Evolutionary conservation across 2,888 invertebrate species (phyloP), one percentile per base, ranked within the genome.

Genomic region (Drosophila phalerata): DNA sequence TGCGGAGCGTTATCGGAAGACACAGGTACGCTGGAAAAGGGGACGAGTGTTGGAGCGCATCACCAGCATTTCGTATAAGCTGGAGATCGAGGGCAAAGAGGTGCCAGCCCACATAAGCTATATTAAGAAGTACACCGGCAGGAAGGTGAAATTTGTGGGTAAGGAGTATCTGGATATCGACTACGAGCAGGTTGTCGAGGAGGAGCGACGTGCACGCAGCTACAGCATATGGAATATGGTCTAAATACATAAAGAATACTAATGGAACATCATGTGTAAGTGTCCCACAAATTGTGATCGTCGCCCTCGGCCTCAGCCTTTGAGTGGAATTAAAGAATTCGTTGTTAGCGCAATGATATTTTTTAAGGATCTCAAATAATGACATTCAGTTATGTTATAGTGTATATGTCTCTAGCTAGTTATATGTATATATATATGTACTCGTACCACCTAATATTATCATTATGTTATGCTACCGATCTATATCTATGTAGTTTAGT

Each of bases 151-250:
- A 37, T 92, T 92, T 49, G 91, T 92, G 17, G 91, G 88, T 40
- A 92, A 92, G 60, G 92, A 92, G 73, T 92, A 92, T 78, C 80
- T 92, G 63, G 92, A 92, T 76, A 92, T 92, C 19, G 92, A 92
- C 64, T 92, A 92, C 68, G 92, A 91, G 42, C 92, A 92, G 69
- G 88, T 92, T 56, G 91, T 89, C 56, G 91, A 91, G 69, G 90
- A 91, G 34, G 92, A 92, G 69, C 68, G 82, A 45, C 85, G 90
- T 61, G 89, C 85, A 71, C 90, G 89, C 56, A 87, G 85, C 61
- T 92, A 92, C 63, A 92, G 92, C 81, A 92, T 92, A 88, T 92
- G 92, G 92, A 92, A 92, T 79, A 89, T 91, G 88, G 92, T 91
- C 64, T 87, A 68, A 61, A 28, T 9, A 0, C 4, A 15, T 5